Evolutionary conservation across 2,797 vertebrate species (phyloP).

Genomic region (Steatocranus sp.): DNA sequence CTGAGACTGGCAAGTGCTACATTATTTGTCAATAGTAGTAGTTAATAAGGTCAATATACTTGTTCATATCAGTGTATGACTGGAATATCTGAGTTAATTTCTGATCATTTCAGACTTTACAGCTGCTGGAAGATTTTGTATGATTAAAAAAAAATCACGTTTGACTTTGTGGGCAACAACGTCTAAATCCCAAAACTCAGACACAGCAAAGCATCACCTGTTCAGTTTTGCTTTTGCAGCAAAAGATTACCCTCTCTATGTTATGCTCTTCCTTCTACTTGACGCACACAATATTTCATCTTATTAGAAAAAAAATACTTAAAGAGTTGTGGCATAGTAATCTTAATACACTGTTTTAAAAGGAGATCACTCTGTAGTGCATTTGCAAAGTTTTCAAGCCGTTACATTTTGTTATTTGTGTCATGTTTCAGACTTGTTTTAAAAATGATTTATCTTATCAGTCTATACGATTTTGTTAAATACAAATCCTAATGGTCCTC

Average conservation of each 20-base stretch:
- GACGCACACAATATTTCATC: not conserved
- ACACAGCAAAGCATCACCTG: not conserved
- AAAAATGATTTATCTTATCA: accelerated
- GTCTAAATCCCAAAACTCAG: not conserved
- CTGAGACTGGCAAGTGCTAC: not conserved
- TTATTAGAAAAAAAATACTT: not conserved
- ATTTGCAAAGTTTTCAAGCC: not conserved
- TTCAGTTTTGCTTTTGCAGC: not conserved
- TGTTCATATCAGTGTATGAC: not conserved
- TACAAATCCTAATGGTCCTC: not conserved
- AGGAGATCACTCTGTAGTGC: accelerated
- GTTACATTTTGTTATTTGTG: not conserved
- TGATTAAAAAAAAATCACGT: not conserved
- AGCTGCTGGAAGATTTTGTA: not conserved
- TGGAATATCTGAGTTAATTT: not conserved
- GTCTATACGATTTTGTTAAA: not conserved
- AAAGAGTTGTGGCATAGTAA: not conserved
- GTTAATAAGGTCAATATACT: not conserved
- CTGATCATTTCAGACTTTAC: not conserved
- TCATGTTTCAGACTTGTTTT: not conserved
- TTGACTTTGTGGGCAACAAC: not conserved
- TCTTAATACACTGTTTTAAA: not conserved
- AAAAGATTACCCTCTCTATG: not conserved
- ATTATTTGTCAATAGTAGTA: not conserved
- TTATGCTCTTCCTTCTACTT: not conserved